Conservation (phyloP, 2,113 vertebrate genomes). For the Calonectris borealis region DNA sequence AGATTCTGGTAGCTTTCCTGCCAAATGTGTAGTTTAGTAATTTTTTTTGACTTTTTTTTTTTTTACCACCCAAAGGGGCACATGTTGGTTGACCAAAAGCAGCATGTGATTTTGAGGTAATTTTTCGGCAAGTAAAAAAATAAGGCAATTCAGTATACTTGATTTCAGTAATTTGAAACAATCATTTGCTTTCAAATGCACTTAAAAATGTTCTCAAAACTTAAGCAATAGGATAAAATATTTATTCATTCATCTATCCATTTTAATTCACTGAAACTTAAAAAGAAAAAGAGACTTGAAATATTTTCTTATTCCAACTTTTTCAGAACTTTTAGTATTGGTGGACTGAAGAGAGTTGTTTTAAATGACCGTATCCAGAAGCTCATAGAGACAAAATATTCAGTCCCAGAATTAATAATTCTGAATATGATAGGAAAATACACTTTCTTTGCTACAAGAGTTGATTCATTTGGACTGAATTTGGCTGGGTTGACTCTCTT, state of each 20-base stretch:
- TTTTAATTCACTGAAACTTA: not conserved
- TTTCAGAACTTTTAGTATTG: not conserved
- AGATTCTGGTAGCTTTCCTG: not conserved
- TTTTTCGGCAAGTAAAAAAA: not conserved
- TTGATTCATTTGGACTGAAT: not conserved
- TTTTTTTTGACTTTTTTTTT: not conserved
- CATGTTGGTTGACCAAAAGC: not conserved
- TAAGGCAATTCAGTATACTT: not conserved
- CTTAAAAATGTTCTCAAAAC: not conserved
- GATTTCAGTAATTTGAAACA: not conserved
- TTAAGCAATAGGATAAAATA: rapidly evolving
- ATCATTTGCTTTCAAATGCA: not conserved
- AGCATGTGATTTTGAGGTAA: not conserved
- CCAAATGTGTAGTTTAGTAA: not conserved
- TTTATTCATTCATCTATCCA: not conserved
- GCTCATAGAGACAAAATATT: not conserved
- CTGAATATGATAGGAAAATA: not conserved
- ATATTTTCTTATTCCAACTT: not conserved
- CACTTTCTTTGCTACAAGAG: not conserved
- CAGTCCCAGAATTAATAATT: not conserved
- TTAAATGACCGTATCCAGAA: not conserved
- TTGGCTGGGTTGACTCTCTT: not conserved
- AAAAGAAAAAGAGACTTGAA: not conserved
- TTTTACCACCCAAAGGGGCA: not conserved
- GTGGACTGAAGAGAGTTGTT: not conserved